These are phyloP conservation scores for Limnephilus lunatus DNA, from an alignment of 2,888 invertebrate genomes.

Conservation along the genomic window DNA sequence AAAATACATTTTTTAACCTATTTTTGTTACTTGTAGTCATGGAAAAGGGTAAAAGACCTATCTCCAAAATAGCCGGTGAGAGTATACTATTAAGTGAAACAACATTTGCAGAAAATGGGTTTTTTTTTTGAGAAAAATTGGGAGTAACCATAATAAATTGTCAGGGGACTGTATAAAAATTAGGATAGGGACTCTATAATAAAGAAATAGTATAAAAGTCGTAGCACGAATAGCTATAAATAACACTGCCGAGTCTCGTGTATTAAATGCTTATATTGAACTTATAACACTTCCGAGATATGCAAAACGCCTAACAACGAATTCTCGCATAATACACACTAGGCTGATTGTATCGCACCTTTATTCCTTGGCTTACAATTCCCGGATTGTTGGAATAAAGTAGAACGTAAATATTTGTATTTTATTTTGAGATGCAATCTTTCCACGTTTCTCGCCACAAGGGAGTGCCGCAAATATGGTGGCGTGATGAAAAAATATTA, in stretches of 20 bases:
- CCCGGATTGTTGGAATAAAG: slow-evolving; percentile 17
- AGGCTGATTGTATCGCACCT: slow-evolving; percentile 36
- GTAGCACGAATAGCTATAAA: slow-evolving; percentile 4
- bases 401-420: slow-evolving; percentile 47
- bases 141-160: no score
- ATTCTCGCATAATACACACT: slow-evolving; percentile 33
- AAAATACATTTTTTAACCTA: no score
- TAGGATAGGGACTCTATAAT: neutral
- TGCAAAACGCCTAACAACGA: slow-evolving; percentile 45
- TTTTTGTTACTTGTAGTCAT: no score
- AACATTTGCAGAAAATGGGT: no score
- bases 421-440: slow-evolving; percentile 52
- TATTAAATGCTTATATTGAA: slow-evolving; percentile 35
- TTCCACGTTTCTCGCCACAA: slow-evolving; percentile 9
- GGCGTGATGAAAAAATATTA: slow-evolving; percentile 33
- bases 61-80: no score
- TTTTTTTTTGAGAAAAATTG: no score
- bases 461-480: slow-evolving; percentile 3
- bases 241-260: neutral
- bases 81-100: no score
- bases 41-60: no score
- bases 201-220: neutral
- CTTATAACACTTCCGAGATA: slow-evolving; percentile 46
- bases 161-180: neutral
- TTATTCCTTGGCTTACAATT: slow-evolving; percentile 26